Base-by-base conservation (phyloP, 1,140 invertebrate genomes). In the Lethrus apterus region DNA sequence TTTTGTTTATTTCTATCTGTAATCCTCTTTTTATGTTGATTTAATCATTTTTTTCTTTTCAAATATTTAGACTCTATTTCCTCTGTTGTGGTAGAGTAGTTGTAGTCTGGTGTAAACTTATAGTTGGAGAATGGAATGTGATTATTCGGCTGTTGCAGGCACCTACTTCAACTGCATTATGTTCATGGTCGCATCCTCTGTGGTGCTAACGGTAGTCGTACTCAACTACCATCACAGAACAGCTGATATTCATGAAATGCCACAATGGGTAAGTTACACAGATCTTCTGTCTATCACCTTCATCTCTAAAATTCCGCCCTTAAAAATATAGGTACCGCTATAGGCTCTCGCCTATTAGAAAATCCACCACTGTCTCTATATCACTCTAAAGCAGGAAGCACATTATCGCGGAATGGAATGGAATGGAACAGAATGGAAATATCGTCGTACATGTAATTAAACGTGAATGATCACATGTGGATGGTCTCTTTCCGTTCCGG, bases 121-220 rank as follows among this genome's bases (percentile, higher is more conserved):
- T 13, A n/a, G 20, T n/a, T 13, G 21, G n/a, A 31, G 15, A 34
- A 11, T 15, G 18, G 21, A 38, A 15, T 33, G 17, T 49, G 30
- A 53, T 30, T 13, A 20, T 20, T 30, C 17, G 42, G 21, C 44
- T 55, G 47, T 56, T 65, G 54, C 78, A 97, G 93, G 93, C 63
- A 95, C 95, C 55, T 99, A 98, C 76, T 99, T 99, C 81, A 96
- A 96, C 70, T 98, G 93, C 76, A 98, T 98, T 70, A 99, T 98
- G 96, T 93, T 98, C 71, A 97, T 98, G 93, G 94, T 98, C 70
- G 93, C 94, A 29, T 93, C 94, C 49, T 98, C 93, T 51, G 94
- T 99, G 60, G 89, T 98, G 49, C 83, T 95, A 58, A 98, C 96
- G 15, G 93, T 99, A 45, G 81, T 98, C 56, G 93, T 98, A 50